Evolutionary conservation across 2,888 invertebrate species (phyloP).

Genomic region (Drosophila phalerata): DNA sequence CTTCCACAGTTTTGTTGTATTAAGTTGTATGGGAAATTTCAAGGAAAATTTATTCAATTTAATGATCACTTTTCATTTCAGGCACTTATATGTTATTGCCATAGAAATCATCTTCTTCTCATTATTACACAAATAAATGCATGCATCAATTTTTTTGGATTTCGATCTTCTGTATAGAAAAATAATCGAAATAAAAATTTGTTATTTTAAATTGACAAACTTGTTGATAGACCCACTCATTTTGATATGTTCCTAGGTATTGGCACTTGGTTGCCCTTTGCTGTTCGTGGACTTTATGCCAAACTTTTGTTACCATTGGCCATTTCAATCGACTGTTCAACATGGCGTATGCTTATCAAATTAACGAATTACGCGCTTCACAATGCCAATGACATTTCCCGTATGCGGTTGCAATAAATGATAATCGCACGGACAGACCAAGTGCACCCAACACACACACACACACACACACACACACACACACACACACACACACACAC

Average conservation of each 20-base stretch:
- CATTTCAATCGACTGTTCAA: conserved; percentile 63
- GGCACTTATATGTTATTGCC: no score
- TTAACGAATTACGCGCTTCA: conserved; percentile 74
- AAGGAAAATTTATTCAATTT: no score
- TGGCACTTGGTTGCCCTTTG: conserved; percentile 28
- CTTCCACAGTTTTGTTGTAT: neutral
- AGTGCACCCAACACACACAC: conserved; percentile 17
- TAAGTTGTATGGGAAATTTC: no score
- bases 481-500: conserved; percentile 2
- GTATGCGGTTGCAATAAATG: conserved; percentile 77
- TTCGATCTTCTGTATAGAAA: no score
- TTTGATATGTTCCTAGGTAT: conserved; percentile 18
- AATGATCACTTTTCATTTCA: no score
- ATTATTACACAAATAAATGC: no score
- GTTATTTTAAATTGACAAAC: neutral
- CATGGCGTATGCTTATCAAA: conserved; percentile 77
- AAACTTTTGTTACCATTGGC: conserved; percentile 34
- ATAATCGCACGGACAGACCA: conserved; percentile 59
- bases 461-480: neutral
- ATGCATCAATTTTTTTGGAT: no score
- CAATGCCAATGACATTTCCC: conserved; percentile 65
- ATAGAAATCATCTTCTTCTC: no score
- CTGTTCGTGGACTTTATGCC: conserved; percentile 21
- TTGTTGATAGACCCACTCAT: conserved; percentile 16
- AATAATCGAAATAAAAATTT: neutral